phyloP scores from a whole-genome alignment of 2,888 invertebrate species.

The Lamellibrachia satsuma region DNA sequence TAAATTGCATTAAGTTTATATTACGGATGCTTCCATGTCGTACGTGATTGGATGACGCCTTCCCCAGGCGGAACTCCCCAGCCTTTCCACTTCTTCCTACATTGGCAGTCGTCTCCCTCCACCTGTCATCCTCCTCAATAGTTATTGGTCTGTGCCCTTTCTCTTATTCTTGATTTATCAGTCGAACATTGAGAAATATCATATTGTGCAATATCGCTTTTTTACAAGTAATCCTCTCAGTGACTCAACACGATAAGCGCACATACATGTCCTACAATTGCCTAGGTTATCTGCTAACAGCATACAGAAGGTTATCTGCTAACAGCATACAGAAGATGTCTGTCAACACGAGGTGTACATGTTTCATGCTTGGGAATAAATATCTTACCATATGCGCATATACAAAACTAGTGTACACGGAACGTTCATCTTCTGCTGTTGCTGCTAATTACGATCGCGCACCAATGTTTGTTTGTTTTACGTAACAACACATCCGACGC shows the following conservation, averaged over 20 bases:
- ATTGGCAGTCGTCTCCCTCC: too few relatives aligned
- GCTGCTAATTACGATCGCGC: neutral
- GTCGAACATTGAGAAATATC: neutral
- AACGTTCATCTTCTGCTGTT: neutral
- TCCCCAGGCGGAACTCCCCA: too few relatives aligned
- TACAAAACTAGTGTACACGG: neutral
- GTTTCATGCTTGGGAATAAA: neutral
- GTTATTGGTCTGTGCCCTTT: too few relatives aligned
- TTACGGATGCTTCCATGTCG: too few relatives aligned
- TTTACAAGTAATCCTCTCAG: neutral
- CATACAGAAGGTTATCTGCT: neutral
- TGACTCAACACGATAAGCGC: neutral
- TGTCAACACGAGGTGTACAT: neutral
- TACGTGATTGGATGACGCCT: too few relatives aligned
- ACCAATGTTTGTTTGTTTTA: neutral
- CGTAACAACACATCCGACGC: neutral
- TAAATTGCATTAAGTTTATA: too few relatives aligned
- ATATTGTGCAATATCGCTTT: neutral
- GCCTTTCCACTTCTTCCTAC: too few relatives aligned
- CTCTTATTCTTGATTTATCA: neutral
- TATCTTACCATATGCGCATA: neutral
- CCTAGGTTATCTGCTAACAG: neutral
- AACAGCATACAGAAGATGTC: neutral
- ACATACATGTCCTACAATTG: neutral
- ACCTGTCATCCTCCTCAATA: too few relatives aligned